A percentile compares a stretch with the other conserved stretches of the same genome.
Conservation (phyloP, 2,888 invertebrate genomes). For the Tetragonula carbonaria region DNA sequence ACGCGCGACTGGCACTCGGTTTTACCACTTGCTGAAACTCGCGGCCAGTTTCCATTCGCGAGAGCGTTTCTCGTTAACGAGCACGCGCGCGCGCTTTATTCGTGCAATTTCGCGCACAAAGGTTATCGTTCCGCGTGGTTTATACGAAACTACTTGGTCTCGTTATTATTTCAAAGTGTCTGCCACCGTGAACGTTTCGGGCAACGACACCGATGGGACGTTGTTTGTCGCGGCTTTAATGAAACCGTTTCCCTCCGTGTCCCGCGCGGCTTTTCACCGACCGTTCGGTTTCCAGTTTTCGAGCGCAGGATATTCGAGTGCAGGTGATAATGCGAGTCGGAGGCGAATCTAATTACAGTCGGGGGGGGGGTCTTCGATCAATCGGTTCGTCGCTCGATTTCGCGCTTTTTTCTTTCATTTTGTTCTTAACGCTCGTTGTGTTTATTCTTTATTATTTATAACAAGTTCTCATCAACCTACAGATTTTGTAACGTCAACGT, state of each 20-base stretch:
- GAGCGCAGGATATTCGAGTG: neutral
- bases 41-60: neutral
- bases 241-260: constrained; percentile 1
- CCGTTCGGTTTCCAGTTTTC: constrained; percentile 18
- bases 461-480: neutral
- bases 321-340: neutral
- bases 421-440: neutral
- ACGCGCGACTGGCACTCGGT: neutral
- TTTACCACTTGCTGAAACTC: constrained; percentile 10
- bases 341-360: constrained; percentile 18
- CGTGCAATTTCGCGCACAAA: constrained; percentile 40
- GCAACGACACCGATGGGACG: constrained; percentile 33
- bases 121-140: constrained; percentile 26
- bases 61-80: constrained; percentile 23
- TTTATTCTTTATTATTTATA: neutral
- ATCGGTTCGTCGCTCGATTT: neutral
- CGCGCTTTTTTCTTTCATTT: neutral
- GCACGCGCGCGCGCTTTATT: constrained; percentile 13
- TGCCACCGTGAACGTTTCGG: constrained; percentile 18
- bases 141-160: constrained; percentile 14
- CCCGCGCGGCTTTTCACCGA: constrained; percentile 5
- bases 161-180: constrained; percentile 40
- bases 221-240: constrained; percentile 43
- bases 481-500: neutral
- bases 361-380: neutral